Conservation (phyloP, 2,797 vertebrate genomes). For the Paedocypris micromegethes region DNA sequence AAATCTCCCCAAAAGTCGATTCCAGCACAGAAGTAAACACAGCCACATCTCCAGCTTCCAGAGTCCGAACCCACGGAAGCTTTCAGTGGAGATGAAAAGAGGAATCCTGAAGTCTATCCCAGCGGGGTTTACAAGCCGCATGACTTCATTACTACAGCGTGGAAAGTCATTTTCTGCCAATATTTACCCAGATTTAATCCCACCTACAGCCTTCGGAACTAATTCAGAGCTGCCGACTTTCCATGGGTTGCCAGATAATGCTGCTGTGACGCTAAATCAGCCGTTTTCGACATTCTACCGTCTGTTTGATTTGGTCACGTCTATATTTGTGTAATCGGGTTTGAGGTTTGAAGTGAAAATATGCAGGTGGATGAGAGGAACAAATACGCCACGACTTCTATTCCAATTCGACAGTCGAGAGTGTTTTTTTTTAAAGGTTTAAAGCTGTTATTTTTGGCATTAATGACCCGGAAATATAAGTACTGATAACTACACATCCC, state of each 20-base stretch:
- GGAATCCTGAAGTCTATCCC: constrained; percentile 4
- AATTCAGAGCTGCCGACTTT: constrained; percentile 22
- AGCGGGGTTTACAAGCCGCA: constrained; percentile 15
- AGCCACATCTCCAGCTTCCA: not conserved
- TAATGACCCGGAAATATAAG: too few relatives aligned
- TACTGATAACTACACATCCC: too few relatives aligned
- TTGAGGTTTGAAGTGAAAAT: constrained; percentile 29
- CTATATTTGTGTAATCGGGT: constrained; percentile 32
- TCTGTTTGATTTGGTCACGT: constrained; percentile 37
- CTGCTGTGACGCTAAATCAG: constrained; percentile 59
- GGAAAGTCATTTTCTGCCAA: constrained; percentile 18
- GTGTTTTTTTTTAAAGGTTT: too few relatives aligned
- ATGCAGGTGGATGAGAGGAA: not conserved
- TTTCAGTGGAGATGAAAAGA: not conserved
- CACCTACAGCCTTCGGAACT: constrained; percentile 16
- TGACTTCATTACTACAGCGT: constrained; percentile 14
- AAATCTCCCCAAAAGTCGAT: constrained; percentile 11
- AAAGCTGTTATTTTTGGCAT: too few relatives aligned
- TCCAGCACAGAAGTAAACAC: constrained; percentile 8
- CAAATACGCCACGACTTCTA: not conserved
- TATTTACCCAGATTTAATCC: constrained; percentile 29
- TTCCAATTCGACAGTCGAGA: not conserved
- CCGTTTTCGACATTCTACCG: constrained; percentile 50
- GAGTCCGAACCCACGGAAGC: constrained; percentile 3
- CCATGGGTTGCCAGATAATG: constrained; percentile 54